A percentile compares a stretch with the other conserved stretches of the same genome.
phyloP scores from a whole-genome alignment of 2,888 invertebrate species.

The Eupithecia subfuscata region DNA sequence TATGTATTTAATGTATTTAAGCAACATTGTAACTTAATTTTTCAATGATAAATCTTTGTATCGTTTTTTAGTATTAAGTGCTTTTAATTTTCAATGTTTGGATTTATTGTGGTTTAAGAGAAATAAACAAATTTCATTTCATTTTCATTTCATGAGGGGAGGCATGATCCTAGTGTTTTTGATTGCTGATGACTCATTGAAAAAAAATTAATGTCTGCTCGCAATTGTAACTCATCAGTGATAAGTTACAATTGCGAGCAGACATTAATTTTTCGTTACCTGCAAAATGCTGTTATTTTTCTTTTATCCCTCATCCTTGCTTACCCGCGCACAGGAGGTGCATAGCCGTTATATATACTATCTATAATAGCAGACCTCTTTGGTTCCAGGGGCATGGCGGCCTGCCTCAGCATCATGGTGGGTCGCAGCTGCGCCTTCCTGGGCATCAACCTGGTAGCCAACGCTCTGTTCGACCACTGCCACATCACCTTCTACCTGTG shows the following conservation, averaged over 20 bases:
- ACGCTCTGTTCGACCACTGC: constrained; percentile 71
- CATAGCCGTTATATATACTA: background rate
- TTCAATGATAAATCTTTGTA: too few relatives aligned
- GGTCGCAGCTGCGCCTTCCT: constrained; percentile 72
- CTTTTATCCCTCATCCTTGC: background rate
- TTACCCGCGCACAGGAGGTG: background rate
- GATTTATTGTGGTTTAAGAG: too few relatives aligned
- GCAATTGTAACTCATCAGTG: background rate
- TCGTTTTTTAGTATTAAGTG: too few relatives aligned
- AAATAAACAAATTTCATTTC: too few relatives aligned
- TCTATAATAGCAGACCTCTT: background rate
- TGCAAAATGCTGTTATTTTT: background rate
- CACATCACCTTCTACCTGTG: constrained; percentile 70
- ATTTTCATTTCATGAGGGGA: too few relatives aligned
- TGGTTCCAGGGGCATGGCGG: constrained; percentile 75
- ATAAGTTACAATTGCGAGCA: background rate
- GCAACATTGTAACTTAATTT: too few relatives aligned
- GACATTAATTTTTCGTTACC: background rate
- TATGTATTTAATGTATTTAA: too few relatives aligned
- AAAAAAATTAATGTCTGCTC: background rate
- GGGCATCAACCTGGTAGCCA: constrained; percentile 76
- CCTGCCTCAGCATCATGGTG: constrained; percentile 78
- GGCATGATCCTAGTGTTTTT: too few relatives aligned
- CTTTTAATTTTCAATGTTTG: too few relatives aligned
- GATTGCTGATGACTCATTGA: too few relatives aligned